Evolutionary conservation across 2,888 invertebrate species (phyloP), one percentile per base, ranked within the genome.

Genomic region (Harpalus rufipes): DNA sequence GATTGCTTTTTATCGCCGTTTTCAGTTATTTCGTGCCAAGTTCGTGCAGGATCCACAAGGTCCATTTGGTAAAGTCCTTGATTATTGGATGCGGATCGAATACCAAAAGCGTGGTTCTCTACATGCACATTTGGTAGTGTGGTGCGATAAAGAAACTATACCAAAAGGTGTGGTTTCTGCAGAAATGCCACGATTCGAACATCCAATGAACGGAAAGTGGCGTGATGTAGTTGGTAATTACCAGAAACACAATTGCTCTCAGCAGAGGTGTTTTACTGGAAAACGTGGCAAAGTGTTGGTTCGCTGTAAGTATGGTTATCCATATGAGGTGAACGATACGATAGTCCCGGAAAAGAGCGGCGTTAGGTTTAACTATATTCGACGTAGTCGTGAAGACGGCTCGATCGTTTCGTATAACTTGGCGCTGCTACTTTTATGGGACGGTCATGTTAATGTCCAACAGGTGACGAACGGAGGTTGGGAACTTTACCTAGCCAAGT

Each of bases 81-180:
- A 25, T 1, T 39, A 39, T 18, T 74, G 39, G 39, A 18, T 74
- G 7, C 74, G 74, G 7, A 74, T 74, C n/a, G 74, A 41, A 41
- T 74, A 74, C 14, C 74, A 74, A 14, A 74, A 74, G 7, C 39
- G 74, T 32, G 74, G 74, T 74, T 39, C 74, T 0, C n/a, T 74
- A n/a, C 74, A 74, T n/a, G 32, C 41, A 0, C 74, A 74, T 7
- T 39, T 74, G 39, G 74, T 74, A 1, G 25, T 74, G 2, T 74
- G 63, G 63, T 18, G 18, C 4, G 63, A 63, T 12, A 18, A 18
- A 5, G 63, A 25, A 18, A 63, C 16, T 1, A 10, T 14, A 14
- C 44, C 44, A 1, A 44, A 44, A 16, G 18, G 4, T 25, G 63
- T 63, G 8, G 74, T 74, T 18, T 39, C 39, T n/a, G 74, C 74